A percentile compares a stretch with the other conserved stretches of the same genome.
phyloP scores from a whole-genome alignment of 2,797 vertebrate genomes.

The Loris lydekkerianus region DNA sequence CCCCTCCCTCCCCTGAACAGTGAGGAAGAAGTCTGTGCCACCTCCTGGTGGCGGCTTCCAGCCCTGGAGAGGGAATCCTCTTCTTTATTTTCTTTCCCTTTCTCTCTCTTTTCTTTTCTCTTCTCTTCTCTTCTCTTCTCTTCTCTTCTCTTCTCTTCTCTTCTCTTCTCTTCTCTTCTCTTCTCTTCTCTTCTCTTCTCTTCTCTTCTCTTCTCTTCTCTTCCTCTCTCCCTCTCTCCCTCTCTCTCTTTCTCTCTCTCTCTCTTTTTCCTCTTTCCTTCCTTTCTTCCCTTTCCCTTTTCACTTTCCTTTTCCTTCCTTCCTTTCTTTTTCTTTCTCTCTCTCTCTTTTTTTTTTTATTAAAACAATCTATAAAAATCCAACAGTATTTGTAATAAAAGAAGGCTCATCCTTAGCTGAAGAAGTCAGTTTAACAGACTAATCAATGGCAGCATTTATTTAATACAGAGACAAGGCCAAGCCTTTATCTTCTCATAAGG shows the following conservation, averaged over 20 bases:
- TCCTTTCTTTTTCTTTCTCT: background rate
- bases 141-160: too few species aligned
- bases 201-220: too few species aligned
- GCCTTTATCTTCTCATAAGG: too few species aligned
- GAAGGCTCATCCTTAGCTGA: background rate
- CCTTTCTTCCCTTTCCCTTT: too few species aligned
- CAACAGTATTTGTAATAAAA: background rate
- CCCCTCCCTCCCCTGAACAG: rapidly evolving
- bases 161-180: too few species aligned
- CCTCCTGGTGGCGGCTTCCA: background rate
- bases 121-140: too few species aligned
- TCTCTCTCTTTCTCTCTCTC: too few species aligned
- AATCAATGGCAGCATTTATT: background rate
- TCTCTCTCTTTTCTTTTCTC: too few species aligned
- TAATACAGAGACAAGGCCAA: background rate
- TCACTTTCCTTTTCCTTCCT: too few species aligned
- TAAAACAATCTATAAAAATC: background rate
- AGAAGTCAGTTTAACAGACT: background rate
- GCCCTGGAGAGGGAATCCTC: background rate
- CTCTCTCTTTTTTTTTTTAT: background rate
- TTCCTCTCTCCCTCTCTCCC: too few species aligned
- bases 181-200: too few species aligned
- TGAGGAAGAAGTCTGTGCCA: background rate
- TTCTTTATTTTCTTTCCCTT: background rate
- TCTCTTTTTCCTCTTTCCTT: too few species aligned